Evolutionary conservation across 2,797 vertebrate species (phyloP), one percentile per base, ranked within the genome.

Genomic region (Pantherophis alleghaniensis): DNA sequence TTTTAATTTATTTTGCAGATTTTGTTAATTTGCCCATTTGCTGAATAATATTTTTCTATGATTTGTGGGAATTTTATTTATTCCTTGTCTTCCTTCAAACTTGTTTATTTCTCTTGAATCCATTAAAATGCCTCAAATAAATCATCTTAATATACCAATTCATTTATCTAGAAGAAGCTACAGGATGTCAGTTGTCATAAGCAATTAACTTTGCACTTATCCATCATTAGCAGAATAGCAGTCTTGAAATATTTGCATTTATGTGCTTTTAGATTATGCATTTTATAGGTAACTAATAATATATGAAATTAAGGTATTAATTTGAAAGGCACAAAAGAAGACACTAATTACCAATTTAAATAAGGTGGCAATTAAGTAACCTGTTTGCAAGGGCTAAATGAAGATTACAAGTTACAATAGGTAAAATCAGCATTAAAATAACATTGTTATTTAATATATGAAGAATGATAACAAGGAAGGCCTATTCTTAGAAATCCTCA

Each of bases 31-130:
- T 28, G 24, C 28, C 90, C 59, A 42, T 93, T 94, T 91, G n/a
- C 61, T 94, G 94, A 95, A 94, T 93, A 96, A 9, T 5, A 11
- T 28, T 95, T 96, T n/a, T 90, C 3, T 3, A 42, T 90, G 2
- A 61, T 94, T 92, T 93, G 22, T 69, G 88, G 83, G 26, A 69
- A 2, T 32, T 4, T 93, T 92, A 87, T 94, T 94, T 42, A 0
- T 91, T 89, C 9, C 3, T 69, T 86, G n/a, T 86, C 2, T 91
- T 94, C 87, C 88, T 94, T 37, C 37, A 91, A 60, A 61, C 16
- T 79, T 89, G 53, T 74, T 94, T 37, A 56, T 11, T 59, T 20
- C 88, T 74, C 56, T 87, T 5, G 1, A 93, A 89, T 86, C 91
- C 57, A 91, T 91, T 93, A 66, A 89, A 95, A 93, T 59, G 63